phyloP scores from a whole-genome alignment of 2,888 invertebrate genomes.

The Ptilodon capucinus region DNA sequence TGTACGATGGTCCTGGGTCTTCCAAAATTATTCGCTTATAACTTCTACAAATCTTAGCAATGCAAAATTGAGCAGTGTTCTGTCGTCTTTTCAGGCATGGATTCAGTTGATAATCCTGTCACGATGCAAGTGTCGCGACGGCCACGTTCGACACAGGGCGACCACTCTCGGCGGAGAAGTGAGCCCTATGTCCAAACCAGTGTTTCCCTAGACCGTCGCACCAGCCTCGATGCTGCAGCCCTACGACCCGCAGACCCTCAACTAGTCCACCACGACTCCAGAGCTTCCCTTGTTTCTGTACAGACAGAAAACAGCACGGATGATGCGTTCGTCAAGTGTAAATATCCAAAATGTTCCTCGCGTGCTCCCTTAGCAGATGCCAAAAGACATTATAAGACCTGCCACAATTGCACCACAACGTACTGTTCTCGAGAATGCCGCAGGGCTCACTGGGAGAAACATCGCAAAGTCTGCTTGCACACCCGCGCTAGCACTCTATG shows the following conservation, averaged over 20 bases:
- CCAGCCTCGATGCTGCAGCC: slow-evolving; percentile 83
- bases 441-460: slow-evolving; percentile 95
- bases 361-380: slow-evolving; percentile 89
- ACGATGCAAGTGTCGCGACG: slow-evolving; percentile 70
- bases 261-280: slow-evolving; percentile 65
- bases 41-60: not conserved
- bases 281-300: slow-evolving; percentile 71
- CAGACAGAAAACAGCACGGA: slow-evolving; percentile 75
- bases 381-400: slow-evolving; percentile 92
- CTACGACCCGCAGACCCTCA: slow-evolving; percentile 61
- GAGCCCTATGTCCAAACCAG: slow-evolving; percentile 67
- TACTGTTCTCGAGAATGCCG: slow-evolving; percentile 97
- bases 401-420: slow-evolving; percentile 97
- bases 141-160: slow-evolving; percentile 68
- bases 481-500: slow-evolving; percentile 95
- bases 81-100: slow-evolving; percentile 69
- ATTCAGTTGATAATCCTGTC: slow-evolving; percentile 80
- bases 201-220: slow-evolving; percentile 77
- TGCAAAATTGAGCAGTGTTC: not conserved
- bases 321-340: slow-evolving; percentile 86
- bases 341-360: slow-evolving; percentile 91
- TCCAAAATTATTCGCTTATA: slow-evolving; percentile 15
- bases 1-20: slow-evolving; percentile 63
- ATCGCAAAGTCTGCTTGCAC: slow-evolving; percentile 94
- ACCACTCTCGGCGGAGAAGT: slow-evolving; percentile 71